Evolutionary conservation across 2,797 vertebrate genomes (phyloP).

Genomic region (Antennarius maculatus): DNA sequence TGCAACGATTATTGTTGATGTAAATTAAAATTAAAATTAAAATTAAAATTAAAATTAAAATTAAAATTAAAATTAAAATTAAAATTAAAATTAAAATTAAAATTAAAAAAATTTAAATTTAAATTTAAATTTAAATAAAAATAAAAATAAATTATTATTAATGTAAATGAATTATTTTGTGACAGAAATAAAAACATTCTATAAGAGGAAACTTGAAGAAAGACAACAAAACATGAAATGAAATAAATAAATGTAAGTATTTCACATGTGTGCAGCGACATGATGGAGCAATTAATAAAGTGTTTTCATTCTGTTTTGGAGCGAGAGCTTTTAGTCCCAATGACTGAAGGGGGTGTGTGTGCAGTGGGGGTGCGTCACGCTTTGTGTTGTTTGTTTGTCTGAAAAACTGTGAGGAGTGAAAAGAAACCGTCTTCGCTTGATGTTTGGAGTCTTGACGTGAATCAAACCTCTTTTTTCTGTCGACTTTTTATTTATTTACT

Average conservation of each 20-base stretch:
- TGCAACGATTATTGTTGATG: too few species aligned
- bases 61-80: too few species aligned
- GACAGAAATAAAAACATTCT: neutral
- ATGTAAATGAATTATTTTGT: neutral
- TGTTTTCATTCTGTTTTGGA: constrained; percentile 47
- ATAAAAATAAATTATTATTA: too few species aligned
- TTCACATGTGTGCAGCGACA: constrained; percentile 54
- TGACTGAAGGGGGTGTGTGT: constrained; percentile 11
- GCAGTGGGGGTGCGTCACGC: neutral
- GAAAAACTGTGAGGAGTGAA: constrained; percentile 21
- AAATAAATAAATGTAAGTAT: constrained; percentile 32
- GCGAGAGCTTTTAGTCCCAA: constrained; percentile 56
- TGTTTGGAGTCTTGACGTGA: neutral
- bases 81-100: too few species aligned
- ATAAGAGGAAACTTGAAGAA: neutral
- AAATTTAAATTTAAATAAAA: too few species aligned
- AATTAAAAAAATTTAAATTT: too few species aligned
- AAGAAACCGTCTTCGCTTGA: constrained; percentile 12
- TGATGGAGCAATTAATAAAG: constrained; percentile 61
- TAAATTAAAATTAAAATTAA: too few species aligned
- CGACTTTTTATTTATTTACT: too few species aligned
- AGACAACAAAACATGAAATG: constrained; percentile 13
- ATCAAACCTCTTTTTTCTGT: neutral
- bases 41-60: too few species aligned
- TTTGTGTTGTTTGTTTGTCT: constrained; percentile 8